These are phyloP conservation scores for Troides aeacus DNA, from an alignment of 2,888 invertebrate genomes.

Conservation along the genomic window DNA sequence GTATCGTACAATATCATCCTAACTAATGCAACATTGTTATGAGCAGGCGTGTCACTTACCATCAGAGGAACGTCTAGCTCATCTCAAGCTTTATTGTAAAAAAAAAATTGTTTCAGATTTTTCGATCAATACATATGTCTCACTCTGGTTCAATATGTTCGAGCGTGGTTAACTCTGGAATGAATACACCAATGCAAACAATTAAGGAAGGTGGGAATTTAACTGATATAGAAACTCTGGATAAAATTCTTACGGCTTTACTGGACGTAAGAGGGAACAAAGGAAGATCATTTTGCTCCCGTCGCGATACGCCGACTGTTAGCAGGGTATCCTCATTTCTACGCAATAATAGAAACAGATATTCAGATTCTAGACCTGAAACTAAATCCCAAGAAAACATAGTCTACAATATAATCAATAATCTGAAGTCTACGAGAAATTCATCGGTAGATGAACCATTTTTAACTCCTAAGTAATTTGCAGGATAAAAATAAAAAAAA, in stretches of 20 bases:
- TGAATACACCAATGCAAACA: conserved; percentile 48
- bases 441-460: conserved; percentile 65
- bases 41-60: too few relatives aligned
- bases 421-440: conserved; percentile 54
- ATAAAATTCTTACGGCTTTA: conserved; percentile 82
- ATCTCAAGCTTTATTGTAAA: too few relatives aligned
- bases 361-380: conserved; percentile 70
- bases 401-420: conserved; percentile 64
- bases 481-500: neutral
- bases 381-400: conserved; percentile 67
- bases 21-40: too few relatives aligned
- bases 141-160: conserved; percentile 54
- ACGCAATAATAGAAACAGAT: conserved; percentile 47
- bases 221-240: conserved; percentile 82
- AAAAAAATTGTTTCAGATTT: conserved; percentile 46
- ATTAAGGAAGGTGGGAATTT: conserved; percentile 55
- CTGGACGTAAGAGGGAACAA: conserved; percentile 72
- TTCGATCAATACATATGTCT: conserved; percentile 58
- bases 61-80: too few relatives aligned
- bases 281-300: conserved; percentile 56
- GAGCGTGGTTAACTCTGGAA: conserved; percentile 55
- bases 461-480: conserved; percentile 61
- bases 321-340: conserved; percentile 57
- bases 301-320: conserved; percentile 58
- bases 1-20: too few relatives aligned